A percentile compares a stretch with the other conserved stretches of the same genome.
Evolutionary conservation across 2,113 vertebrate genomes (phyloP).

Genomic region (Heterotis niloticus): DNA sequence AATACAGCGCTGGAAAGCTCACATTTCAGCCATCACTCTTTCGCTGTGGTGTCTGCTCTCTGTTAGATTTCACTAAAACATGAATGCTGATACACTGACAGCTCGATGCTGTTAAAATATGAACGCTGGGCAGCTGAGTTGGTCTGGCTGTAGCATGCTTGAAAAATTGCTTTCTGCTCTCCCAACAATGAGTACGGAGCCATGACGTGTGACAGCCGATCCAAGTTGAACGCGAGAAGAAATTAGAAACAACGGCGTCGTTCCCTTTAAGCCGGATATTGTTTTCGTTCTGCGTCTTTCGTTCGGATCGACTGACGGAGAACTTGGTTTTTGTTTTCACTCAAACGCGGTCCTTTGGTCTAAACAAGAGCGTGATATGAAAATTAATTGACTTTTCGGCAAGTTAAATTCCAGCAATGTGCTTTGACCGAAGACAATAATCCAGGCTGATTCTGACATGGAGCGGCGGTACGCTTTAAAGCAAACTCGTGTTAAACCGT

Average conservation of each 20-base stretch:
- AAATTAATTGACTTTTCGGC: neutral
- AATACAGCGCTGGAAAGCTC: too few relatives aligned
- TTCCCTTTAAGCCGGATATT: neutral
- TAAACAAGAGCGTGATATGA: neutral
- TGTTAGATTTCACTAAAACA: too few relatives aligned
- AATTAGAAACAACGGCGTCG: neutral
- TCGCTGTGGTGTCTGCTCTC: too few relatives aligned
- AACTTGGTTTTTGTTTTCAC: neutral
- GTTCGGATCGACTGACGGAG: neutral
- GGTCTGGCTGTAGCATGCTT: neutral
- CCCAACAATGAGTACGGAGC: neutral
- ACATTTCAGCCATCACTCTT: too few relatives aligned
- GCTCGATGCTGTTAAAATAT: too few relatives aligned
- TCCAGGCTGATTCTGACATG: neutral
- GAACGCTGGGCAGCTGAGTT: neutral
- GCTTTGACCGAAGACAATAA: constrained; percentile 6
- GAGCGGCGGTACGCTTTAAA: neutral
- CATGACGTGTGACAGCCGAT: neutral
- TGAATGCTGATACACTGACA: too few relatives aligned
- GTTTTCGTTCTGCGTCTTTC: neutral
- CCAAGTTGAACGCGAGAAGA: neutral
- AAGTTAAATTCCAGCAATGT: neutral
- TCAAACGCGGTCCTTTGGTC: neutral
- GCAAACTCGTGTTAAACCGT: neutral
- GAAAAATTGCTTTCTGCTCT: neutral